phyloP scores from a whole-genome alignment of 2,113 vertebrate genomes.

The Ceyx melanurus region DNA sequence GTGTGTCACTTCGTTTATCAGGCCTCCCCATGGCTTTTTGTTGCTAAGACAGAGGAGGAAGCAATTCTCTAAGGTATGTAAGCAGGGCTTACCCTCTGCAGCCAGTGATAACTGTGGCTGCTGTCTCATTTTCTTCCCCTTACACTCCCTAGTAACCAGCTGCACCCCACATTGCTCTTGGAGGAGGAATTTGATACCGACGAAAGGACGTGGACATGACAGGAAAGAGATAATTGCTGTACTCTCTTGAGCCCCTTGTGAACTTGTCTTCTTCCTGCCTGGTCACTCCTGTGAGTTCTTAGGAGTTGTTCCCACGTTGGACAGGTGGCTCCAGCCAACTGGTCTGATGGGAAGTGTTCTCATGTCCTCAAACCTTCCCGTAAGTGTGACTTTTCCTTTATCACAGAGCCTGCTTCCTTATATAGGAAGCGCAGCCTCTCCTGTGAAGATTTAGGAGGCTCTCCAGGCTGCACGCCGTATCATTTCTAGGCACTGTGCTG shows the following conservation, averaged over 20 bases:
- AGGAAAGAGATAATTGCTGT: background rate
- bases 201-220: background rate
- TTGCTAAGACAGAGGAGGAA: background rate
- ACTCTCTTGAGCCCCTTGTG: background rate
- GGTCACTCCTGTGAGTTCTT: background rate
- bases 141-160: background rate
- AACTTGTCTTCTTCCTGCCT: background rate
- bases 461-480: background rate
- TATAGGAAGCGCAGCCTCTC: background rate
- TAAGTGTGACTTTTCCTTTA: background rate
- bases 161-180: background rate
- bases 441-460: constrained; percentile 23
- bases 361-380: background rate
- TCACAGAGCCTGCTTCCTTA: background rate
- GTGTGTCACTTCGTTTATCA: background rate
- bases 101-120: background rate
- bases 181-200: background rate
- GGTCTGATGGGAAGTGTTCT: background rate
- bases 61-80: background rate
- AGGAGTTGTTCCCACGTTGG: accelerated
- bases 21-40: background rate
- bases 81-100: background rate
- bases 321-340: background rate
- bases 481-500: constrained; percentile 22
- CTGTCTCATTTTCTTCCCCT: background rate